Evolutionary conservation across 2,888 invertebrate species (phyloP), one percentile per base, ranked within the genome.

Genomic region (Agrotis ipsilon): DNA sequence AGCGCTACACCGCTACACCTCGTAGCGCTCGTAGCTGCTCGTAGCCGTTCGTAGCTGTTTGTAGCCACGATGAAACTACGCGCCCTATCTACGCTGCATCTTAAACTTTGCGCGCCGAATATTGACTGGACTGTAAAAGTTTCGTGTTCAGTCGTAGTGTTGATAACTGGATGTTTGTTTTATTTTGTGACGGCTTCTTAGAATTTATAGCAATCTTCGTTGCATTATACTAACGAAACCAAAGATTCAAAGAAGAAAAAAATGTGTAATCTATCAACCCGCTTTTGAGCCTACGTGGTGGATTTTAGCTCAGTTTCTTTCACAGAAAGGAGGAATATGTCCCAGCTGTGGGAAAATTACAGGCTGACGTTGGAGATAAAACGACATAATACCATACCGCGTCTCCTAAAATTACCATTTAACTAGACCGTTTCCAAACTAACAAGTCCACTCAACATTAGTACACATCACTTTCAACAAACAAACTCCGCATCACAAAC

Each of bases 91-190:
- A 68, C 74, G 51, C 67, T 67, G 67, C 70, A 80, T 82, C 82
- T 78, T 74, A 78, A 82, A 78, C 74, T 82, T 78, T 59, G 58
- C 18, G 59, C 68, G 65, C 64, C 69, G 55, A 78, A 78, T 81
- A 80, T 78, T 80, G 61, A 55, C 66, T 72, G 55, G 51, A 64
- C 74, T 61, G 69, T 68, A 68, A 79, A 68, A 68, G 64, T 78
- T 78, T 68, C 43, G 43, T 72, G 77, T 60, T 55, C 43, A 55
- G 45, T 19, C 27, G 45, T 57, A 62, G 49, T 61, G 32, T 52
- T 77, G 61, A 52, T 68, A 65, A 45, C 60, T 18, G 18, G 32
- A 21, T 27, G 16, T 67, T 52, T 78, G 32, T 49, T 65, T 62
- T 24, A 49, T 49, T 24, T 65, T 21, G 14, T 54, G 19, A 13